Evolutionary conservation across 2,888 invertebrate species (phyloP).

Genomic region (Embidobia sp.): DNA sequence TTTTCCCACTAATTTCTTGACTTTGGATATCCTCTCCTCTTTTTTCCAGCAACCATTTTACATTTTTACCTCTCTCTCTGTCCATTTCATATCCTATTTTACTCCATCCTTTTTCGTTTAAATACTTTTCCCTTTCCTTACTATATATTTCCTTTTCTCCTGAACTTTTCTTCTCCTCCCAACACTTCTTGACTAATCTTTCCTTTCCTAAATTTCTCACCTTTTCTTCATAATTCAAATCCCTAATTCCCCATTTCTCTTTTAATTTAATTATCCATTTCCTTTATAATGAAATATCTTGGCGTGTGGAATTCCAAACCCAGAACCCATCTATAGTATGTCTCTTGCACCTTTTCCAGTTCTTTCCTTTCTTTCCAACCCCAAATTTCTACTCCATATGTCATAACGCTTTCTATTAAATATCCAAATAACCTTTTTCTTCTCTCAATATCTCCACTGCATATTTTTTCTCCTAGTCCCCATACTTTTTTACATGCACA

Average conservation of each 20-base stretch:
- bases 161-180: not conserved
- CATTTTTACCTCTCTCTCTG: not conserved
- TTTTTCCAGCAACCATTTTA: not conserved
- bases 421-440: slow-evolving; percentile 16
- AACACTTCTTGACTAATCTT: slow-evolving; percentile 9
- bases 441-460: slow-evolving; percentile 26
- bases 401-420: slow-evolving; percentile 12
- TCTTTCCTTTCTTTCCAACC: slow-evolving; percentile 13
- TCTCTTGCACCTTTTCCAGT: slow-evolving; percentile 21
- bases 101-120: slow-evolving; percentile 1
- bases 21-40: slow-evolving; percentile 13
- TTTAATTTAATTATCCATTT: slow-evolving; percentile 10
- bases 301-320: slow-evolving; percentile 27
- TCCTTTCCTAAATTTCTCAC: not conserved
- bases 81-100: not conserved
- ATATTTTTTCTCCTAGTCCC: slow-evolving; percentile 21
- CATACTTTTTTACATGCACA: no score
- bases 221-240: slow-evolving; percentile 10
- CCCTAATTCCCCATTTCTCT: slow-evolving; percentile 1
- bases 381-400: slow-evolving; percentile 2
- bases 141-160: not conserved
- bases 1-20: slow-evolving; percentile 5
- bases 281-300: slow-evolving; percentile 11
- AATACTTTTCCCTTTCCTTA: slow-evolving; percentile 5
- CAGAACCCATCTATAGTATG: slow-evolving; percentile 23